Conservation (phyloP, 35 echinoderm and acorn worm species). For the Heliocidaris erythrogramma region DNA sequence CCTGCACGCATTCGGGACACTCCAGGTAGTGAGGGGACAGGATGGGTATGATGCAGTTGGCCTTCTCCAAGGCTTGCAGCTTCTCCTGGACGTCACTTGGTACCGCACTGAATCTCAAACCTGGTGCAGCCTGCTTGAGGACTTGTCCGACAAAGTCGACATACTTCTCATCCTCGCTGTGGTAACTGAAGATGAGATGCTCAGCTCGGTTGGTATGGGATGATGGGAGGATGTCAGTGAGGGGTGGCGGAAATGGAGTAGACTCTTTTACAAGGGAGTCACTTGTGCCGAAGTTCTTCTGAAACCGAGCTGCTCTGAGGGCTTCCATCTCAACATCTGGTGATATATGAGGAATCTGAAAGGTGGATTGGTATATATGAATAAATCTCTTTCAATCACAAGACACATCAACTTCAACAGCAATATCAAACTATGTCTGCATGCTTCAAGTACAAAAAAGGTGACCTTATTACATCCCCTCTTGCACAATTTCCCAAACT, state of each 20-base stretch:
- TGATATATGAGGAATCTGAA: background rate
- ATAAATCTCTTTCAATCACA: background rate
- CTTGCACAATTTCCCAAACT: background rate
- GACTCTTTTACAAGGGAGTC: background rate
- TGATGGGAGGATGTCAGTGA: background rate
- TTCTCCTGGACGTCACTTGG: conserved; percentile 35
- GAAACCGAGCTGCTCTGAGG: background rate
- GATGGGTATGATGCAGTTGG: conserved; percentile 51
- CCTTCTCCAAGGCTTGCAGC: conserved; percentile 57
- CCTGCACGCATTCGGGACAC: conserved; percentile 77
- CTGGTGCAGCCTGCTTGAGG: conserved; percentile 44
- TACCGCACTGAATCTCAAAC: conserved; percentile 26
- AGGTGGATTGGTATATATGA: background rate
- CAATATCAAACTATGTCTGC: background rate
- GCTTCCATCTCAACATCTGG: conserved; percentile 17
- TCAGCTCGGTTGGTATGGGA: background rate
- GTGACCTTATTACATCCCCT: background rate
- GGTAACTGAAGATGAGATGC: conserved; percentile 59
- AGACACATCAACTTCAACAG: background rate
- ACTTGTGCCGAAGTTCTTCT: conserved; percentile 1
- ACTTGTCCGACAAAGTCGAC: conserved; percentile 33
- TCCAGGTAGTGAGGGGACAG: conserved; percentile 84
- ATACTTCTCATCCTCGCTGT: conserved; percentile 61
- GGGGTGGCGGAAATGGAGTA: background rate
- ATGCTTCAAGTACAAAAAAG: background rate